Base-by-base conservation (phyloP, 2,113 vertebrate species). In the Pelecanoides urinatrix region DNA sequence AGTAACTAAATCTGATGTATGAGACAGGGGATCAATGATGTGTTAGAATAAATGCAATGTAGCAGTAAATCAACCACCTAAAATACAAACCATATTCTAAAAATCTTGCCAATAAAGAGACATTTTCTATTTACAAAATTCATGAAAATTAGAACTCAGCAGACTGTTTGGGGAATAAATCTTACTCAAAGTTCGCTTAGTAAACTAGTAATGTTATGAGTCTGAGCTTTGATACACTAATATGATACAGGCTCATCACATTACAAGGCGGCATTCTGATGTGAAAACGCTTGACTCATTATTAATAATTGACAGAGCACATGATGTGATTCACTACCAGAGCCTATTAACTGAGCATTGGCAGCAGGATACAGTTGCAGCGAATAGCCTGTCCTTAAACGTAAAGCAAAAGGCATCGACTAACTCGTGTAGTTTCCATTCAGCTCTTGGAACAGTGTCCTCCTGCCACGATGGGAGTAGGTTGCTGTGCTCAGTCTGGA, bases 251-350 rank as follows among this genome's bases (percentile, higher is more conserved):
- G 76, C 86, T 90, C 83, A 77, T 94, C 77, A 63, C 74, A 23
- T 92, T 82, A 71, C 63, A 76, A 45, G 74, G 73, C 19, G 2
- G 84, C 87, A 42, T 90, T 95, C 77, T 94, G 96, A 94, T 92
- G 85, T 87, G 88, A 91, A 84, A 81, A 91, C 0, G 8, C 84
- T 95, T 95, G 94, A 89, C 91, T 96, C 67, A 70, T 96, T 95
- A 92, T 96, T 96, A 92, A 95, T 92, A 97, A 94, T 91, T 95
- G 96, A 96, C 86, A 91, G 89, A 83, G 38, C 92, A 85, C 87
- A 91, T 73, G 84, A 95, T 96, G 94, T 55, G 92, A 73, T 86
- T 94, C 87, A 76, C 84, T 82, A 53, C 77, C 53, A 89, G 77
- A 95, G 81, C 91, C 84, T 85, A 79, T 94, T 87, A 95, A 75